Evolutionary conservation across 2,797 vertebrate species (phyloP).

Genomic region (Takifugu ocellatus): DNA sequence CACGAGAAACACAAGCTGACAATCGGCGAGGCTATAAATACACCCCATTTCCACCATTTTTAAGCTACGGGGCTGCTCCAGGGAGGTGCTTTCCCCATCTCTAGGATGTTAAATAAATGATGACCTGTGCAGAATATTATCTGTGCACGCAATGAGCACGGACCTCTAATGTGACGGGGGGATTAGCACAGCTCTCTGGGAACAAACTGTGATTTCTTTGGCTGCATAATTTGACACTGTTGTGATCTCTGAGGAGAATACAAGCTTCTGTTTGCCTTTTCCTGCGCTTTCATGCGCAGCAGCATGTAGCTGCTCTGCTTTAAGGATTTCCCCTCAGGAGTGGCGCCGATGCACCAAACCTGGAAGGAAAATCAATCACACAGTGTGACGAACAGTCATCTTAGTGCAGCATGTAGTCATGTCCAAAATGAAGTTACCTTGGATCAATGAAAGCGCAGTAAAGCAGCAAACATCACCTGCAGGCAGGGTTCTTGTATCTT

Average conservation of each 20-base stretch:
- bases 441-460: no score
- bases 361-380: neutral
- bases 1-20: constrained; percentile 6
- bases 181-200: no score
- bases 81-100: constrained; percentile 41
- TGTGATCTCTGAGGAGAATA: neutral
- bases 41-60: constrained; percentile 31
- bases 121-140: constrained; percentile 43
- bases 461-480: no score
- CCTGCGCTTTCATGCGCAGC: constrained; percentile 26
- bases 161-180: neutral
- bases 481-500: no score
- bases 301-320: constrained; percentile 13
- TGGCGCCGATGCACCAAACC: constrained; percentile 1
- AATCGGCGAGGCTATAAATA: constrained; percentile 33
- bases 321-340: constrained; percentile 22
- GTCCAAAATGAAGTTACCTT: no score
- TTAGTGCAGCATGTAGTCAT: neutral
- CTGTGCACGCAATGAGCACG: constrained; percentile 7
- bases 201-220: constrained; percentile 1
- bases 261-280: neutral
- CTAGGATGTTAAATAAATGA: constrained; percentile 57
- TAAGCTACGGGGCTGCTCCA: constrained; percentile 30
- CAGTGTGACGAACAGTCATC: neutral
- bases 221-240: neutral